Conservation (phyloP, 2,113 vertebrate species). For the Thermophis baileyi region DNA sequence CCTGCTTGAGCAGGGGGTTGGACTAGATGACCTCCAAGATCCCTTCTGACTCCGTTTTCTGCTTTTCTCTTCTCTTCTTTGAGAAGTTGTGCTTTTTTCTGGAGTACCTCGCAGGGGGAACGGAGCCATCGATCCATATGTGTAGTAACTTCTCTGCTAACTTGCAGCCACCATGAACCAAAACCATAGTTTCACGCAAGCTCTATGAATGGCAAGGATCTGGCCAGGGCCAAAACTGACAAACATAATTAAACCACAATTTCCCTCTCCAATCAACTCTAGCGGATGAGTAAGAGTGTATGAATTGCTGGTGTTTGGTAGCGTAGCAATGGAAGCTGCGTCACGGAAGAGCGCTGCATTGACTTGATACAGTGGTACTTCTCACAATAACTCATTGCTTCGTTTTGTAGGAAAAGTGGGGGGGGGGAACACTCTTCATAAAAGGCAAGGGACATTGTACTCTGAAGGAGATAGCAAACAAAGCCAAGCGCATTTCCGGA, state of each 20-base stretch:
- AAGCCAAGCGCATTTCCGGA: background rate
- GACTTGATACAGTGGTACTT: background rate
- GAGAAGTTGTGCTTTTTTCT: too few species aligned
- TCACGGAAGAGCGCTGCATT: background rate
- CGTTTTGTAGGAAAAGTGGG: background rate
- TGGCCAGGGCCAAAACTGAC: background rate
- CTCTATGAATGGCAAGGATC: background rate
- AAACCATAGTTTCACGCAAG: background rate
- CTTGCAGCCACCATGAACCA: background rate
- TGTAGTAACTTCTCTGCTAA: background rate
- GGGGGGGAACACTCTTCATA: rapidly evolving
- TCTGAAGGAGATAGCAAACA: background rate
- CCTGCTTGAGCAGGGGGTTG: too few species aligned
- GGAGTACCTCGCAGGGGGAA: too few species aligned
- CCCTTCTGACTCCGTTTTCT: too few species aligned
- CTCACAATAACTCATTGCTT: background rate
- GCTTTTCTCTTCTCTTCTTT: too few species aligned
- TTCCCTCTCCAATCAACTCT: background rate
- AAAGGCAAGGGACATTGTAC: background rate
- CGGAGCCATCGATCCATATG: too few species aligned
- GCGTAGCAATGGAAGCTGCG: background rate
- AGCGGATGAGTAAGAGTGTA: background rate
- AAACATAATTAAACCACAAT: background rate
- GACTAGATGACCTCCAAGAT: too few species aligned
- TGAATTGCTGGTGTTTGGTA: background rate